Evolutionary conservation across 1,140 invertebrate genomes (phyloP), one percentile per base, ranked within the genome.

Genomic region (Ceratina japonica): DNA sequence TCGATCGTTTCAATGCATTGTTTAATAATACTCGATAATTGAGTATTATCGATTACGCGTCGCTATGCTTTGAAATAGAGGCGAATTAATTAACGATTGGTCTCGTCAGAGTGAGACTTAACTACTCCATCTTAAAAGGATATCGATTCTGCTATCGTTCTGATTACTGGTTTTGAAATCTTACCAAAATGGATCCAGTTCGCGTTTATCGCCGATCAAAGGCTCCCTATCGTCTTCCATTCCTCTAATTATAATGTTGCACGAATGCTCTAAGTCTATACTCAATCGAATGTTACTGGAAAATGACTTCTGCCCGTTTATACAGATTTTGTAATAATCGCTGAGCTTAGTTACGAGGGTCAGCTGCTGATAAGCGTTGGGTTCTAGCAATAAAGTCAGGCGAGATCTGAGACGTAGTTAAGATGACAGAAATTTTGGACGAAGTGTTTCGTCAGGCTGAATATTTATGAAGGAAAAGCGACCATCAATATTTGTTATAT

Each of bases 151-250:
- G n/a, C 12, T 8, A 54, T 31, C 4, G 18, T n/a, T 7, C 10
- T 20, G 37, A n/a, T 52, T 31, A 69, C 12, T 5, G 51, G 2
- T n/a, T 56, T 69, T 22, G 15, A 31, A 37, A 72, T 75, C 85
- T 89, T 84, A 90, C 89, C 89, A 87, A 8, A 82, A 20, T 44
- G 1, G 5, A 68, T 88, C 62, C 13, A 71, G 49, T 8, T 44
- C 82, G 56, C 79, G 82, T 77, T 27, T 70, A 59, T 70, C 62
- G 0, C 2, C 15, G 52, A 90, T 83, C 22, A 90, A 70, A 13
- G 83, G 87, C 1, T 37, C 54, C 13, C 22, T 88, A 58, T 90
- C 88, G 18, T 87, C 77, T 27, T 77, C 72, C 64, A 81, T 89
- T 44, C 51, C 75, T 75, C 82, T 90, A 71, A 20, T 7, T 44